A percentile compares a stretch with the other conserved stretches of the same genome.
Conservation (phyloP, 2,113 vertebrate species). For the Brachyistius frenatus region DNA sequence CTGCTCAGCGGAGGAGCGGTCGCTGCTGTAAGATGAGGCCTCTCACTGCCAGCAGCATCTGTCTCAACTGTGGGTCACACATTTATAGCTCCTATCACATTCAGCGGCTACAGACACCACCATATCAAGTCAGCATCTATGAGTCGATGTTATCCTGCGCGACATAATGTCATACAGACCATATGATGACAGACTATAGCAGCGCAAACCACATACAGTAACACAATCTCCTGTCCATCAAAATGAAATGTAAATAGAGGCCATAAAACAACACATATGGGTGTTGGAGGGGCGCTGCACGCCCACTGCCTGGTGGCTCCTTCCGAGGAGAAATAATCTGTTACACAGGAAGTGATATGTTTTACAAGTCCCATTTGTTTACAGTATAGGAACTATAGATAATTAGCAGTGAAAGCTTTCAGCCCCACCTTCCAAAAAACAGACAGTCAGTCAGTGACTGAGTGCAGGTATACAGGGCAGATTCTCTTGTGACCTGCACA, state of each 20-base stretch:
- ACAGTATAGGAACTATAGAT: too few relatives aligned
- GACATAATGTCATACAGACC: constrained; percentile 49
- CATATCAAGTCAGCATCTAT: constrained; percentile 57
- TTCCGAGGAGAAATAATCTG: not conserved
- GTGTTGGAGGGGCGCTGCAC: not conserved
- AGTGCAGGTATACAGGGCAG: too few relatives aligned
- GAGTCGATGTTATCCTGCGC: constrained; percentile 26
- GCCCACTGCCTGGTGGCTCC: not conserved
- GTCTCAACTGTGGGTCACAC: constrained; percentile 53
- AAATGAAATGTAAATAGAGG: constrained; percentile 35
- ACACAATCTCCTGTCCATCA: constrained; percentile 58
- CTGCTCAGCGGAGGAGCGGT: constrained; percentile 1
- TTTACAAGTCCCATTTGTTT: not conserved
- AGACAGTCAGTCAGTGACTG: too few relatives aligned
- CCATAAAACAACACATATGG: constrained; percentile 42
- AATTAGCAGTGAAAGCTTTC: too few relatives aligned
- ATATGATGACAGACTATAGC: constrained; percentile 55
- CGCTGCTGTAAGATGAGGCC: constrained; percentile 54
- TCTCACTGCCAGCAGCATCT: constrained; percentile 37
- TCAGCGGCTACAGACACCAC: constrained; percentile 39
- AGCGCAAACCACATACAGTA: constrained; percentile 37
- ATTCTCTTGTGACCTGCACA: too few relatives aligned
- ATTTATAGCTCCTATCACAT: constrained; percentile 72
- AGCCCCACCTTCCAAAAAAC: too few relatives aligned
- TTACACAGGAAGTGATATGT: not conserved